Evolutionary conservation across 2,888 invertebrate species (phyloP).

Genomic region (Drosophila putrida): DNA sequence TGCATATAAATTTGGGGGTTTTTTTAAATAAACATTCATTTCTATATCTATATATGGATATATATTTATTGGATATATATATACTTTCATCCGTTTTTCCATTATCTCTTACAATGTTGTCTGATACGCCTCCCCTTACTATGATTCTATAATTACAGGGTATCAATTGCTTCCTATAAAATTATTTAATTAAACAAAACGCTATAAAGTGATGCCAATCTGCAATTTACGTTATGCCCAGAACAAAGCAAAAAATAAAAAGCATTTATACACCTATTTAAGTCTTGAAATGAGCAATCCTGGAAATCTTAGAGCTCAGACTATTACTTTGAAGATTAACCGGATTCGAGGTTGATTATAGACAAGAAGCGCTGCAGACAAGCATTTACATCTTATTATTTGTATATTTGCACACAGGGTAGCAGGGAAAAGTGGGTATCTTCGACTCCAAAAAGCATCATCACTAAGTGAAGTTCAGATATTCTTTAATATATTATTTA

Average conservation of each 20-base stretch:
- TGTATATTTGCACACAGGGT: background rate
- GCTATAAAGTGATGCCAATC: slow-evolving; percentile 40
- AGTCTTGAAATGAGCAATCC: slow-evolving; percentile 15
- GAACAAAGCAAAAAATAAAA: slow-evolving; percentile 19
- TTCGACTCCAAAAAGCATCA: background rate
- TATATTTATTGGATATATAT: background rate
- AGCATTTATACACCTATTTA: slow-evolving; percentile 16
- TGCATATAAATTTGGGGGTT: too few species aligned
- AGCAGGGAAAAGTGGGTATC: background rate
- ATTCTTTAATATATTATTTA: background rate
- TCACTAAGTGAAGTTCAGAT: background rate
- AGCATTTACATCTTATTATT: background rate
- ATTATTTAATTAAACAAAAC: slow-evolving; percentile 39
- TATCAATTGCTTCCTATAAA: slow-evolving; percentile 28
- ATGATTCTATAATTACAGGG: background rate
- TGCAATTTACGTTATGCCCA: slow-evolving; percentile 30
- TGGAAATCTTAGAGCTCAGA: background rate
- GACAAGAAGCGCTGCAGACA: background rate
- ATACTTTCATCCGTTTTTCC: background rate
- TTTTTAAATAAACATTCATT: too few species aligned
- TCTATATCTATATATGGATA: too few species aligned
- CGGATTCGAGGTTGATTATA: slow-evolving; percentile 6
- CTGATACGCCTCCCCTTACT: background rate
- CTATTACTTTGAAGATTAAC: background rate
- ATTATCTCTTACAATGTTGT: too few species aligned